Base-by-base conservation (phyloP, 2,113 vertebrate species). In the Setophaga coronata region DNA sequence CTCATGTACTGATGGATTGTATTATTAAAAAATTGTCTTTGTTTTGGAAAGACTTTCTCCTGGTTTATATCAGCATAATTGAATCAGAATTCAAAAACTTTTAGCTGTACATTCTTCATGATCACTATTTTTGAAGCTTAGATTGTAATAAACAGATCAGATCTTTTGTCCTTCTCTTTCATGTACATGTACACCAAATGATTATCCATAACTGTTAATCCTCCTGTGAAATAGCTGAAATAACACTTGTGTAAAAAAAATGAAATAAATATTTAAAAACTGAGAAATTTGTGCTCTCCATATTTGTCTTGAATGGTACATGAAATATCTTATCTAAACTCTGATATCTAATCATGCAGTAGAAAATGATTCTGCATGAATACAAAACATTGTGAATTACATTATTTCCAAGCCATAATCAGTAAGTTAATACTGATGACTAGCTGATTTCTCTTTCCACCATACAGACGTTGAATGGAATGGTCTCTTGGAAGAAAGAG, bases 391-490 rank as follows among this genome's bases (percentile, higher is more conserved):
- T 43, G 12, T 84, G 51, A 96, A 76, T 71, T 69, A 82, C 14
- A 51, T 3, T 23, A 80, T 95, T 94, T 89, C 21, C 84, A 79
- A 94, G 28, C 29, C 29, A 23, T 10, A 91, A 33, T 14, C 45
- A 47, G 25, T 67, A 82, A 94, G 34, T 62, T 64, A 64, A n/a
- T 51, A 51, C 4, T 62, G 29, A 89, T 87, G 28, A 94, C 85
- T 93, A 85, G 10, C 40, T 85, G 90, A 76, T 86, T 93, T 95
- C 76, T 87, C 38, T 96, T 91, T 87, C 33, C 8, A 90, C 60
- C 64, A 74, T 48, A 86, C 17, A 85, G 80, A 58, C 76, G 36
- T 70, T 95, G 86, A 72, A 51, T 62, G 72, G n/a, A 92, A 79
- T 82, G 86, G 53, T 48, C 31, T 82, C 40, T 91, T 38, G 26